These are phyloP conservation scores for Pandemis heparana DNA, from an alignment of 2,888 invertebrate species.

Conservation along the genomic window DNA sequence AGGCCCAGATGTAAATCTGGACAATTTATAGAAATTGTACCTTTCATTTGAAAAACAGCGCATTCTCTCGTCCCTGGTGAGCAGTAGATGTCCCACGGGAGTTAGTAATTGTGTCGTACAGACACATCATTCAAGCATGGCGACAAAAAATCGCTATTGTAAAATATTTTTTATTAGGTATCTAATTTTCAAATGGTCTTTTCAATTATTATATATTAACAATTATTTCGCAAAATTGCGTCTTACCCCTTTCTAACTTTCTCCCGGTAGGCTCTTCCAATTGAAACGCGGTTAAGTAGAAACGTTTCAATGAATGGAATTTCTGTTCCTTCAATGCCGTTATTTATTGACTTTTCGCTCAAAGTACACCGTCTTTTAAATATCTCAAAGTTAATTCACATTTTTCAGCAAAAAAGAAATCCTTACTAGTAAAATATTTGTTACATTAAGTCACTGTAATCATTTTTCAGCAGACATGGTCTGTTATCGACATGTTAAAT, in stretches of 20 bases:
- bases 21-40: too few species aligned
- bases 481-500: background rate
- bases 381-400: background rate
- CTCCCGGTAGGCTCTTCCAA: background rate
- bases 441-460: background rate
- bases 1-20: too few species aligned
- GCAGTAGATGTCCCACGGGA: too few species aligned
- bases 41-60: too few species aligned
- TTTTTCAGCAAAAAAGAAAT: background rate
- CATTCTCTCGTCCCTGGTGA: too few species aligned
- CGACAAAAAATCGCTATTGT: too few species aligned
- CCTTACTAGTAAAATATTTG: background rate
- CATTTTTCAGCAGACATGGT: background rate
- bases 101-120: too few species aligned
- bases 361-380: slow-evolving; percentile 6
- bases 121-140: too few species aligned
- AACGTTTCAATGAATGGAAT: slow-evolving; percentile 8
- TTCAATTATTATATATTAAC: too few species aligned
- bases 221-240: background rate
- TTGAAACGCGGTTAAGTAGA: slow-evolving; percentile 9
- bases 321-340: background rate
- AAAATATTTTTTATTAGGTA: too few species aligned
- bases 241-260: background rate
- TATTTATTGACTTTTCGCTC: slow-evolving; percentile 5
- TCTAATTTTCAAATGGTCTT: too few species aligned